phyloP scores from a whole-genome alignment of 2,113 vertebrate species.

The Meriones unguiculatus region DNA sequence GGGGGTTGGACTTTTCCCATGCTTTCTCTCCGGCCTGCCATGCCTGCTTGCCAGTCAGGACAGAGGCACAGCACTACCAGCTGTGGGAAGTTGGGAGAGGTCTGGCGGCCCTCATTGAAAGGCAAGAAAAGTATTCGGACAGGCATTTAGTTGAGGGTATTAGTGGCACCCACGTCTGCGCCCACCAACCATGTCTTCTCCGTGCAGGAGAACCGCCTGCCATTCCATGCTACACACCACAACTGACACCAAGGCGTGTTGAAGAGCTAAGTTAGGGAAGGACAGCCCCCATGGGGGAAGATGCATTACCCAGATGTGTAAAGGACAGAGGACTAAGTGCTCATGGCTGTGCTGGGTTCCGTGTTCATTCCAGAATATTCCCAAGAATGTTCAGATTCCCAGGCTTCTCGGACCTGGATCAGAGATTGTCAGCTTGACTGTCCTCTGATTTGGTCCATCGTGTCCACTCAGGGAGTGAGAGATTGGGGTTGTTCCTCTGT shows the following conservation, averaged over 20 bases:
- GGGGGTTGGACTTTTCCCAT: background rate
- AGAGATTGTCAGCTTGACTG: rapidly evolving
- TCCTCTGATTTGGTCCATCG: rapidly evolving
- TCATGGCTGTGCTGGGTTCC: rapidly evolving
- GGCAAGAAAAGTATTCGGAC: background rate
- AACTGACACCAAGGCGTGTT: background rate
- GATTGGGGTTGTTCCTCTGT: background rate
- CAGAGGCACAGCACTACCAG: background rate
- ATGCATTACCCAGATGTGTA: background rate
- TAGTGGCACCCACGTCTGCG: background rate
- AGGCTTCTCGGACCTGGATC: background rate
- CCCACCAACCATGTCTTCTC: background rate
- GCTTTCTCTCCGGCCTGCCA: background rate
- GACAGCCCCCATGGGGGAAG: background rate
- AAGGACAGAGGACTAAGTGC: rapidly evolving
- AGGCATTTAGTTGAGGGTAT: too few relatives aligned
- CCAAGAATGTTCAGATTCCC: rapidly evolving
- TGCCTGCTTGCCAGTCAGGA: background rate
- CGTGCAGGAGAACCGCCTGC: background rate
- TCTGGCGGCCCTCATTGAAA: background rate
- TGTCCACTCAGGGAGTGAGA: background rate
- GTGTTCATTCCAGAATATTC: background rate
- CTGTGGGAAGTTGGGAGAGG: background rate
- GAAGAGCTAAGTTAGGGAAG: background rate
- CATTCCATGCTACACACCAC: background rate